phyloP scores from a whole-genome alignment of 30 jellyfish, hydroid and myxozoan genomes.

The Haliclystus octoradiatus region DNA sequence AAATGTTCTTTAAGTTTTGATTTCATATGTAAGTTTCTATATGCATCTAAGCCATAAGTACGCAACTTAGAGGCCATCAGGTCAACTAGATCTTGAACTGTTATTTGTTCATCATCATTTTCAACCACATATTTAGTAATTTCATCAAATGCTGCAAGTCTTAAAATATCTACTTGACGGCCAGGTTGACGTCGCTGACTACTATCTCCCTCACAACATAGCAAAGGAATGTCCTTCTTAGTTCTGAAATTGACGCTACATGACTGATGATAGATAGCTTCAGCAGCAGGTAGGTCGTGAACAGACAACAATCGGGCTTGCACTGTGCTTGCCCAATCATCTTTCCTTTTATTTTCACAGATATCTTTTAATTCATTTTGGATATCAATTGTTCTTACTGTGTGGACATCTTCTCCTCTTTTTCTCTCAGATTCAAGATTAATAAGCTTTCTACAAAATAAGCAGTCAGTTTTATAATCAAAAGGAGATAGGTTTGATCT shows the following conservation, averaged over 20 bases:
- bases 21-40: constrained; percentile 24
- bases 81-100: constrained; percentile 31
- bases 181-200: constrained; percentile 3
- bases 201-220: neutral
- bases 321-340: constrained; percentile 34
- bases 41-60: constrained; percentile 6
- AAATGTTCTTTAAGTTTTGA: constrained; percentile 17
- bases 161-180: constrained; percentile 19
- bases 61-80: constrained; percentile 11
- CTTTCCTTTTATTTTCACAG: constrained; percentile 37
- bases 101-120: constrained; percentile 38
- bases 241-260: constrained; percentile 48
- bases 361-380: constrained; percentile 14
- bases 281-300: constrained; percentile 34
- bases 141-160: constrained; percentile 18
- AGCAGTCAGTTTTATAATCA: constrained; percentile 5
- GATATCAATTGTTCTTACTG: constrained; percentile 32
- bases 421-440: constrained; percentile 16
- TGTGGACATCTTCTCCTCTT: constrained; percentile 18
- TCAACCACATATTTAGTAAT: constrained; percentile 20
- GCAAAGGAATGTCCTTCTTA: constrained; percentile 29
- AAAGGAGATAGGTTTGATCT: neutral
- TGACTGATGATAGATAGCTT: constrained; percentile 44
- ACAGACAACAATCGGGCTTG: constrained; percentile 21
- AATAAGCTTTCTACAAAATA: constrained; percentile 5